Evolutionary conservation across 92 coral and sea anemone genomes (phyloP).

Genomic region (Metridium senile): DNA sequence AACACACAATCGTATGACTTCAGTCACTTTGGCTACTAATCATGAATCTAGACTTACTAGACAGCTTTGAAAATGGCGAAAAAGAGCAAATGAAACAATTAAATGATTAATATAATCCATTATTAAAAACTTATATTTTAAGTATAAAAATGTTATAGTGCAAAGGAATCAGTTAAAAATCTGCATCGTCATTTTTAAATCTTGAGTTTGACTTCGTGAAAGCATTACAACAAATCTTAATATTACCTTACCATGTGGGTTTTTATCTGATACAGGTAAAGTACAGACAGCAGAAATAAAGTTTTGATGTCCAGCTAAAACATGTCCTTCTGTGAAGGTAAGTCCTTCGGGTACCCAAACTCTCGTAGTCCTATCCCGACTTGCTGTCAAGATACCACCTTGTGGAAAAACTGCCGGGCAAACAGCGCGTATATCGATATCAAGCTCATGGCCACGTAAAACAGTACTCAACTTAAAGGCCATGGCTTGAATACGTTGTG

Average conservation of each 20-base stretch:
- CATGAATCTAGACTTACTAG: no score
- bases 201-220: no score
- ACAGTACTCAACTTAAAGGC: constrained; percentile 88
- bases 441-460: constrained; percentile 94
- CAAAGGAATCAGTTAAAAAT: no score
- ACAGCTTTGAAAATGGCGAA: no score
- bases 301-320: constrained; percentile 88
- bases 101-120: no score
- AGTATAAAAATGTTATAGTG: no score
- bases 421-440: constrained; percentile 95
- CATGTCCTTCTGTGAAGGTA: constrained; percentile 88
- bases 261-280: constrained; percentile 79
- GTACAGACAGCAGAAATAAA: constrained; percentile 94
- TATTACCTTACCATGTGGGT: constrained; percentile 77
- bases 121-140: no score
- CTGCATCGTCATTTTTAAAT: no score
- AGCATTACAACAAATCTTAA: no score
- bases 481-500: constrained; percentile 47
- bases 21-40: no score
- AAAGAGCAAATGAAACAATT: no score
- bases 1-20: no score
- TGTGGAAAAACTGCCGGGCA: constrained; percentile 83
- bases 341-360: constrained; percentile 67
- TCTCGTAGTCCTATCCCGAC: constrained; percentile 87
- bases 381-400: constrained; percentile 84